Evolutionary conservation across 2,888 invertebrate species (phyloP).

Genomic region (Phlogophora meticulosa): DNA sequence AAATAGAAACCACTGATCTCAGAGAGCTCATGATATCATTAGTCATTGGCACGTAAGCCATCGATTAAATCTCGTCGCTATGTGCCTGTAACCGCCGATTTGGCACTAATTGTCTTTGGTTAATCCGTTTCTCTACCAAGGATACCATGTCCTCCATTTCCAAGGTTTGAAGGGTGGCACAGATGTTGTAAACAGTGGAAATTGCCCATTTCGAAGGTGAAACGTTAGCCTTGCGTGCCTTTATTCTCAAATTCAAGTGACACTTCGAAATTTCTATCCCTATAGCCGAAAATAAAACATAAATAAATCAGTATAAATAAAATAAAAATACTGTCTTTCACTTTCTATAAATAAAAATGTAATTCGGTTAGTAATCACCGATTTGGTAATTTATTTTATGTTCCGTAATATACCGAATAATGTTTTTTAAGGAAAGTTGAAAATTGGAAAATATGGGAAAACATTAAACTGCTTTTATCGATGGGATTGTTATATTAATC

Average conservation of each 20-base stretch:
- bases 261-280: no score
- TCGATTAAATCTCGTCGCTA: constrained; percentile 7
- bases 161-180: constrained; percentile 4
- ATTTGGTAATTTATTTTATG: no score
- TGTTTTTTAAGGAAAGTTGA: no score
- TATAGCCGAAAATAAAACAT: neutral
- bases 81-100: neutral
- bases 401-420: no score
- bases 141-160: neutral
- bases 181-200: constrained; percentile 16
- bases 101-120: constrained; percentile 8
- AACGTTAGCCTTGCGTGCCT: neutral
- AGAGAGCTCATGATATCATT: no score
- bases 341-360: no score
- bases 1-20: no score
- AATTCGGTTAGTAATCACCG: no score
- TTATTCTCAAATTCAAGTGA: neutral
- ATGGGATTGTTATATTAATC: no score
- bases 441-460: no score
- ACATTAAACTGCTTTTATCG: no score
- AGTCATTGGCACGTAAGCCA: neutral
- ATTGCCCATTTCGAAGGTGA: constrained; percentile 1
- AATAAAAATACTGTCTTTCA: no score
- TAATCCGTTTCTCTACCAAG: constrained; percentile 14
- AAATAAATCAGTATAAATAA: neutral